Conservation (phyloP, 2,888 invertebrate species). For the Disparrhopalites patrizii region DNA sequence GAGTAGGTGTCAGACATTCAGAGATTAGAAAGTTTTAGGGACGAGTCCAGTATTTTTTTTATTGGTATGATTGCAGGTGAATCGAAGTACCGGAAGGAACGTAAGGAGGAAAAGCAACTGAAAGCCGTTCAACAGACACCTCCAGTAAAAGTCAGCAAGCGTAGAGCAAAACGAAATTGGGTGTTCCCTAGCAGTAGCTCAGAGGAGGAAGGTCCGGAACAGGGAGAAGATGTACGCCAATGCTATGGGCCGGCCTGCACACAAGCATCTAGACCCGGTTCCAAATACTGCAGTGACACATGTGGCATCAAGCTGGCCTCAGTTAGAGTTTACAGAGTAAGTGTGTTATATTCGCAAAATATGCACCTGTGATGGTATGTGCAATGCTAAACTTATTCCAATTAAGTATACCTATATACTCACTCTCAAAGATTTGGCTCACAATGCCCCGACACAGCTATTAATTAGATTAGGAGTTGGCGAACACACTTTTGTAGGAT, state of each 20-base stretch:
- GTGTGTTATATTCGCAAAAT: too few relatives aligned
- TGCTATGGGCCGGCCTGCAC: constrained; percentile 90
- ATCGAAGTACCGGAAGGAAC: constrained; percentile 15
- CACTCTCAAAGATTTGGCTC: too few relatives aligned
- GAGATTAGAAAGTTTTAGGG: neutral
- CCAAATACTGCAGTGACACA: constrained; percentile 89
- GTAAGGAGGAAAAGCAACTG: constrained; percentile 13
- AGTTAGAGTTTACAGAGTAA: constrained; percentile 73
- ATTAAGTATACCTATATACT: too few relatives aligned
- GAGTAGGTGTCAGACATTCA: neutral
- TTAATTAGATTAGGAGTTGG: too few relatives aligned
- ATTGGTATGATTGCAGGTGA: constrained; percentile 34
- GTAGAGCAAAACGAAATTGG: constrained; percentile 6
- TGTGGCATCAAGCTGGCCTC: constrained; percentile 88
- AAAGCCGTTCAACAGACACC: constrained; percentile 4
- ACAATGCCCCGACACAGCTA: too few relatives aligned
- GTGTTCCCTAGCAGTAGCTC: constrained; percentile 4
- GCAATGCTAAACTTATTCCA: too few relatives aligned
- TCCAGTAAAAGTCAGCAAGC: constrained; percentile 8
- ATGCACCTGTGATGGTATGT: constrained; percentile 47
- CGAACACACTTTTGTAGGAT: too few relatives aligned
- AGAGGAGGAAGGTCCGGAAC: constrained; percentile 47
- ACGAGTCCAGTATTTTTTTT: constrained; percentile 19
- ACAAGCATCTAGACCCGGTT: constrained; percentile 68
- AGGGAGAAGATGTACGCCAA: constrained; percentile 55